Evolutionary conservation across 1,140 invertebrate species (phyloP).

Genomic region (Camponotus vicinus): DNA sequence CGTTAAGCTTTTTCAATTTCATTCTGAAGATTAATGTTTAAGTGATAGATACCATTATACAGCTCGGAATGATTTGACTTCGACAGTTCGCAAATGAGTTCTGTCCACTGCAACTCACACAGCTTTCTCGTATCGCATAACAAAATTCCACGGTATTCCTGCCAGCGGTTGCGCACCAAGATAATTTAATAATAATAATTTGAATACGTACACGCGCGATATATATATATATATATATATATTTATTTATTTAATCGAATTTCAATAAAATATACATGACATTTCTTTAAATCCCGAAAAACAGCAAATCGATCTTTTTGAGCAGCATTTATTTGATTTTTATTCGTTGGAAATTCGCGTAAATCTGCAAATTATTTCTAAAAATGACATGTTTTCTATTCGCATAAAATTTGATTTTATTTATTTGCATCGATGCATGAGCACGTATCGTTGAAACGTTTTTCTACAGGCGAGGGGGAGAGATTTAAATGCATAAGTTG

Average conservation of each 20-base stretch:
- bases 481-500: slow-evolving; percentile 17
- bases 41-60: slow-evolving; percentile 40
- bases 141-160: slow-evolving; percentile 18
- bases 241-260: too few species aligned
- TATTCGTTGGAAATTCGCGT: not conserved
- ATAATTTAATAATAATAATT: slow-evolving; percentile 36
- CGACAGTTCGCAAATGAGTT: slow-evolving; percentile 53
- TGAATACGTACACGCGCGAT: too few species aligned
- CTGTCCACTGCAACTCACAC: slow-evolving; percentile 19
- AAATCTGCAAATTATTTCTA: slow-evolving; percentile 12
- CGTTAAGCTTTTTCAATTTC: not conserved
- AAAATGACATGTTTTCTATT: not conserved
- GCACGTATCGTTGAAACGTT: not conserved
- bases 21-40: not conserved
- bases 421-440: not conserved
- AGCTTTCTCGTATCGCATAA: slow-evolving; percentile 34
- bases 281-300: not conserved
- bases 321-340: not conserved
- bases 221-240: too few species aligned
- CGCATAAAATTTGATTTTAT: slow-evolving; percentile 11
- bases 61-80: slow-evolving; percentile 39
- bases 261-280: slow-evolving; percentile 31
- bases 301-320: not conserved
- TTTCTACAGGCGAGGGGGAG: not conserved
- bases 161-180: not conserved